Evolutionary conservation across 2,888 invertebrate species (phyloP), one percentile per base, ranked within the genome.

Genomic region (Teleiodes luculella): DNA sequence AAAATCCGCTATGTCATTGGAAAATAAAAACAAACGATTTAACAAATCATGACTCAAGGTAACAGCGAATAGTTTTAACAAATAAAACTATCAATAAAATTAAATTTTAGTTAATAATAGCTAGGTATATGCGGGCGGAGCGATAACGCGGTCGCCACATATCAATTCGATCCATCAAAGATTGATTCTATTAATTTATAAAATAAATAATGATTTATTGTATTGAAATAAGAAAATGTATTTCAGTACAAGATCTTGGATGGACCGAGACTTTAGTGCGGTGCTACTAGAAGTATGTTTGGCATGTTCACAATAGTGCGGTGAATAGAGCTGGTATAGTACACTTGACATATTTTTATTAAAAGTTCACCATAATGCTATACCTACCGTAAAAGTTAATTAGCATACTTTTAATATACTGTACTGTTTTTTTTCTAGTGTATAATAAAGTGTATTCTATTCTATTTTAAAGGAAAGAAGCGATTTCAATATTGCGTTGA

Each of bases 1-100:
- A 81, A 78, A 83, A 86, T 85, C 79, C 76, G 83, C 74, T 83
- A 86, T 86, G 84, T 86, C 86, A 86, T 86, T 85, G 80, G 74
- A 84, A 83, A 85, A 84, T 83, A 80, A 86, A 86, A 85, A 86
- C 83, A 86, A 88, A 87, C 84, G 80, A 84, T 85, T 87, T 68
- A 89, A 88, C 88, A 88, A 88, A 83, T 86, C 80, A 83, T 87
- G 88, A 88, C 88, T 87, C 83, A 85, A 83, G 86, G 86, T 88
- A 89, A 89, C 85, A 83, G 83, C 74, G 74, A 74, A 82, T 82
- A 86, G 87, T 86, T 87, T 86, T 81, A 86, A 86, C 82, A 82
- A 77, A 75, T 78, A 86, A 86, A 87, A 86, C 84, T 81, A 86
- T 74, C 62, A 74, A 81, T 86, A 85, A 80, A 82, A 85, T 80